These are phyloP conservation scores for Clarias platycephalus DNA, from an alignment of 2,797 vertebrate genomes.

Conservation along the genomic window DNA sequence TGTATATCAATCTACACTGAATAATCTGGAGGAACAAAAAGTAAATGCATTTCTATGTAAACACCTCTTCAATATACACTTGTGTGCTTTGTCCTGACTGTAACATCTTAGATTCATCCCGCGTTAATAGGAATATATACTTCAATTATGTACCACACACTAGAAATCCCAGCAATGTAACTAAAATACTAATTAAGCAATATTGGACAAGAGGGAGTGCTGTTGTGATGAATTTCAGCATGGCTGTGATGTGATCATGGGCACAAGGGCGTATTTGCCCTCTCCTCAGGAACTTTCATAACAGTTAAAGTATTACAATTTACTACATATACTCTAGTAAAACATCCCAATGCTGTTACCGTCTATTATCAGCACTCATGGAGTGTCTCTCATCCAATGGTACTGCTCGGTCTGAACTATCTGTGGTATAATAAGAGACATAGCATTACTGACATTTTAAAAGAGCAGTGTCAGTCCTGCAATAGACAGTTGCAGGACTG, in stretches of 20 bases:
- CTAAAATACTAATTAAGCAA: no score
- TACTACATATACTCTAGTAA: no score
- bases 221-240: no score
- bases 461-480: not conserved
- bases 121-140: not conserved
- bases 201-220: no score
- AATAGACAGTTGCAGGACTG: not conserved
- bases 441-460: not conserved
- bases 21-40: not conserved
- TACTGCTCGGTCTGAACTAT: no score
- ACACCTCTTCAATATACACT: not conserved
- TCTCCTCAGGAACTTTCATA: no score
- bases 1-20: not conserved
- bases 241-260: no score
- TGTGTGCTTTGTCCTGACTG: not conserved
- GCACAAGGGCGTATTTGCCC: no score
- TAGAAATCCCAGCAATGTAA: not conserved
- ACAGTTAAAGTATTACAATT: no score
- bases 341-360: no score
- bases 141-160: not conserved
- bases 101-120: not conserved
- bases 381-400: no score
- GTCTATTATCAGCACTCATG: no score
- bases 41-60: not conserved
- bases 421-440: not conserved